Conservation (phyloP, 2,797 vertebrate species). For the Acanthis flammea region DNA sequence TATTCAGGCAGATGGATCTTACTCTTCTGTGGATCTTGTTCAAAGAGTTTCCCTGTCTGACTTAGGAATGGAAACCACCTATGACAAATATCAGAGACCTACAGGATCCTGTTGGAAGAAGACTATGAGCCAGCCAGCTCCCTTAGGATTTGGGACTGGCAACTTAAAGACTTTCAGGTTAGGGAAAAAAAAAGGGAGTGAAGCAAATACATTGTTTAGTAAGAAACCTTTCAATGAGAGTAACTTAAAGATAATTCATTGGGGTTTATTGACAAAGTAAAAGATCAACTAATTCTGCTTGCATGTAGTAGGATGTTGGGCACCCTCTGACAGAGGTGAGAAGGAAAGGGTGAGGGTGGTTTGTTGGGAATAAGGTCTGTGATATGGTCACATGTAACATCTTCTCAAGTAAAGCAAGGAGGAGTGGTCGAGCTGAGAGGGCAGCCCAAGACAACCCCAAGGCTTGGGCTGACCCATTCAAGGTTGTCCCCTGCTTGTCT, state of each 20-base stretch:
- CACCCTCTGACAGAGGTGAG: neutral
- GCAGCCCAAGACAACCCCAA: neutral
- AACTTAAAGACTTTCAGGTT: neutral
- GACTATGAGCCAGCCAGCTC: neutral
- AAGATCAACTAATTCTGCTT: neutral
- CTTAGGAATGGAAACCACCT: neutral
- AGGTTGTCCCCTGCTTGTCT: neutral
- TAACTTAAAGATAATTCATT: neutral
- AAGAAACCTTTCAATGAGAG: neutral
- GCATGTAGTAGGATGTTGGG: neutral
- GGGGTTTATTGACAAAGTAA: neutral
- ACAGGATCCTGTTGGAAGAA: neutral
- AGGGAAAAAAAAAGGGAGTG: neutral
- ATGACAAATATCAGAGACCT: neutral
- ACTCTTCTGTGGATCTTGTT: neutral
- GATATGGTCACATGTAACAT: neutral
- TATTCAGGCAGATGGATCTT: neutral
- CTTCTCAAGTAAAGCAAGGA: neutral
- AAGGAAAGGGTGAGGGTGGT: neutral
- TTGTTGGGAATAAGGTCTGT: neutral
- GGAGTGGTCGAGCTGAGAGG: accelerated
- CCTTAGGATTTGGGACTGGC: neutral
- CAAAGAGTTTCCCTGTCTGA: neutral
- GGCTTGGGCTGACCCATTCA: neutral
- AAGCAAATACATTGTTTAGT: neutral